A percentile compares a stretch with the other conserved stretches of the same genome.
Evolutionary conservation across 2,797 vertebrate species (phyloP).

Genomic region (Acipenser transmontanus): DNA sequence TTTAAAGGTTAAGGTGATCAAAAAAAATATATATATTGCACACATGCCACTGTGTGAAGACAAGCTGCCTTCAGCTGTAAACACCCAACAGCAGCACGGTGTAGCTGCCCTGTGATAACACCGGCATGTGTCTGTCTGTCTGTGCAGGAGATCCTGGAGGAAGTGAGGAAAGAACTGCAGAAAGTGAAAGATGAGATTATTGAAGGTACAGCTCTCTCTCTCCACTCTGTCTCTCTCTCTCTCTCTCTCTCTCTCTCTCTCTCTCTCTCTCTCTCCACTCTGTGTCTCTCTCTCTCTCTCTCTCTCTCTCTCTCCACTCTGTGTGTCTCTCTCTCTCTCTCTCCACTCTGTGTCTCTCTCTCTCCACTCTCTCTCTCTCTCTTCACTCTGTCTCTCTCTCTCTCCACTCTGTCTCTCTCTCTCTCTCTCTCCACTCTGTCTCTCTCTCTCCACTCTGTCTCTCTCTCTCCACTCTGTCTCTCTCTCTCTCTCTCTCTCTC

Average conservation of each 20-base stretch:
- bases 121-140: slow-evolving; percentile 16
- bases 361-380: slow-evolving; percentile 37
- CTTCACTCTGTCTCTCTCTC: slow-evolving; percentile 13
- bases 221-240: slow-evolving; percentile 18
- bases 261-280: slow-evolving; percentile 23
- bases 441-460: not conserved
- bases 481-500: slow-evolving; percentile 10
- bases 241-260: slow-evolving; percentile 13
- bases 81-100: too few species aligned
- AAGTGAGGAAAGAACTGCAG: slow-evolving; percentile 74
- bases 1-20: too few species aligned
- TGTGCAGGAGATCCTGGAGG: slow-evolving; percentile 73
- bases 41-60: too few species aligned
- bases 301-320: slow-evolving; percentile 2
- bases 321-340: slow-evolving; percentile 33
- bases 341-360: slow-evolving; percentile 49
- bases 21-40: too few species aligned
- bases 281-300: not conserved
- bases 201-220: slow-evolving; percentile 51
- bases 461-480: not conserved
- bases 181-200: slow-evolving; percentile 84
- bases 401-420: not conserved
- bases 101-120: too few species aligned
- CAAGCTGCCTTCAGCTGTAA: too few species aligned
- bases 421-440: slow-evolving; percentile 5